phyloP scores from a whole-genome alignment of 2,888 invertebrate species.

The Baccha elongata region DNA sequence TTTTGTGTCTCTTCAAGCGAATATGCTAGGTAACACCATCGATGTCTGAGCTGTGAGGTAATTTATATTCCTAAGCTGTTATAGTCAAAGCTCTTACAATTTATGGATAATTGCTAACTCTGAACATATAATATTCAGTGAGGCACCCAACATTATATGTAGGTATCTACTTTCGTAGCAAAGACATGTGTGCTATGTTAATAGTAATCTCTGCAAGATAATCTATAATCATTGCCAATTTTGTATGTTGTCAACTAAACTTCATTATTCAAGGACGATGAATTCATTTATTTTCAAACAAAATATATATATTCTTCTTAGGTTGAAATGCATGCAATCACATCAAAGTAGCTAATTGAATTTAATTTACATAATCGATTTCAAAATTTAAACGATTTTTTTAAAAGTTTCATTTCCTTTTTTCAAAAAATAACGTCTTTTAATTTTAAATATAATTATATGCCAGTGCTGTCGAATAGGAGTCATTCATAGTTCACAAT shows the following conservation, averaged over 20 bases:
- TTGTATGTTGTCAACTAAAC: not conserved
- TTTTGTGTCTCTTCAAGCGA: constrained; percentile 1
- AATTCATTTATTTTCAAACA: not conserved
- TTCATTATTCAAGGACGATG: constrained; percentile 19
- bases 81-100: constrained; percentile 10
- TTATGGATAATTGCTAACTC: constrained; percentile 12
- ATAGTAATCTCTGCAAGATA: constrained; percentile 24
- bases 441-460: not conserved
- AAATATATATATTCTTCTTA: not conserved
- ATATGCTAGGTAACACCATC: not conserved
- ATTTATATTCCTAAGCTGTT: constrained; percentile 4
- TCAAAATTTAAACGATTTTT: not conserved
- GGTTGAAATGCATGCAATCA: not conserved
- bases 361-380: not conserved
- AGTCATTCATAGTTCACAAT: no score
- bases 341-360: not conserved
- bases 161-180: not conserved
- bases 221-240: constrained; percentile 11
- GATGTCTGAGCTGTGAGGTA: not conserved
- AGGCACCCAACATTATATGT: no score
- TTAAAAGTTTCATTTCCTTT: not conserved
- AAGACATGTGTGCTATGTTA: not conserved
- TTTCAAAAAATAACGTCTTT: not conserved
- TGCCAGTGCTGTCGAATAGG: constrained; percentile 6
- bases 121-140: constrained; percentile 1